Evolutionary conservation across 2,113 vertebrate species (phyloP).

Genomic region (Dicentrarchus labrax): DNA sequence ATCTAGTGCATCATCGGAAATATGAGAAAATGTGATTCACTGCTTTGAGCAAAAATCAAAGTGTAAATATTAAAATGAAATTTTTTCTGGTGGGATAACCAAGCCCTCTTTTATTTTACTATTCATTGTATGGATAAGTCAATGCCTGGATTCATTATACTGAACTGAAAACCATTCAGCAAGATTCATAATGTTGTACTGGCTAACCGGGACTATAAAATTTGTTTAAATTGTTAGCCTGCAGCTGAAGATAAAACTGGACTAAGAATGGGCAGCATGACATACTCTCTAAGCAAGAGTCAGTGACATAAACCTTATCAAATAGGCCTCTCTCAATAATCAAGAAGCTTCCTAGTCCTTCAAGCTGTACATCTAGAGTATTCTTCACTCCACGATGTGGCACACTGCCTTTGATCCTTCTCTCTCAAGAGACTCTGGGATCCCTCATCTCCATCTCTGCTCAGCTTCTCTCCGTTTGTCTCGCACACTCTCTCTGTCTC

Average conservation of each 20-base stretch:
- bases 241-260: no score
- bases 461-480: neutral
- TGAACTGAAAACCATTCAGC: neutral
- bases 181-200: slow-evolving; percentile 7
- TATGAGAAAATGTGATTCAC: neutral
- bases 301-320: slow-evolving; percentile 7
- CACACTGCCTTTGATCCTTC: slow-evolving; percentile 46
- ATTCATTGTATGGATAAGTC: neutral
- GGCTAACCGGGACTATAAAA: no score
- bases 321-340: neutral
- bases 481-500: slow-evolving; percentile 3
- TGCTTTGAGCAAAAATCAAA: slow-evolving; percentile 7
- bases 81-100: neutral
- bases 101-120: neutral
- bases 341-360: slow-evolving; percentile 11
- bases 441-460: slow-evolving; percentile 37
- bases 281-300: neutral
- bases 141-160: neutral
- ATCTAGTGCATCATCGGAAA: neutral
- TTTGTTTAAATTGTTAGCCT: no score
- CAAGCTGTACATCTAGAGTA: slow-evolving; percentile 13
- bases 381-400: slow-evolving; percentile 23
- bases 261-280: no score
- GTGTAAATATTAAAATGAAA: neutral
- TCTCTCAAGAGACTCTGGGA: slow-evolving; percentile 36